Evolutionary conservation across 2,113 vertebrate genomes (phyloP).

Genomic region (Nothoprocta pentlandii): DNA sequence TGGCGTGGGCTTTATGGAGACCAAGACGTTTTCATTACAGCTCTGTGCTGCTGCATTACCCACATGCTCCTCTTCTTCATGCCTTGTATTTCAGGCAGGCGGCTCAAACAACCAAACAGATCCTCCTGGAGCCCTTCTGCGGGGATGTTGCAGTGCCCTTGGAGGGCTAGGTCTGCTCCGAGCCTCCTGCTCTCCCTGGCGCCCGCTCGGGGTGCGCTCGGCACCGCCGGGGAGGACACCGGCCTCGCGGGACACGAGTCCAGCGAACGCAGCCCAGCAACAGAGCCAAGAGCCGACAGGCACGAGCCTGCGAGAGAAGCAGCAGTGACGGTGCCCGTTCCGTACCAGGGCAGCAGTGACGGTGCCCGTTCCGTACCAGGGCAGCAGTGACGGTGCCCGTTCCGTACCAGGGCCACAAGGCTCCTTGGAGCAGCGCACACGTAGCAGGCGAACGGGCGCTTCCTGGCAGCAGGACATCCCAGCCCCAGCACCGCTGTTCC

Average conservation of each 20-base stretch:
- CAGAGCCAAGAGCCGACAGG: fast-evolving
- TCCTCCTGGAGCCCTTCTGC: background rate
- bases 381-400: no score
- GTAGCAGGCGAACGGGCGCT: background rate
- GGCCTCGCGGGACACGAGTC: fast-evolving
- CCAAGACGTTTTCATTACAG: background rate
- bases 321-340: no score
- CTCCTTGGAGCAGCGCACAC: background rate
- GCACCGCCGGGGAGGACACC: background rate
- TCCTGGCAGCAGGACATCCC: background rate
- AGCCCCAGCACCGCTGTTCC: background rate
- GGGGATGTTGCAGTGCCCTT: background rate
- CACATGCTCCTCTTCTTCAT: background rate
- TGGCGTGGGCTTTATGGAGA: background rate
- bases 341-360: no score
- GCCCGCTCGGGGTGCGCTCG: no score
- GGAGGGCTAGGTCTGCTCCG: fast-evolving
- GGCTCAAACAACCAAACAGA: background rate
- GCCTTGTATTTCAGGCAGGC: background rate
- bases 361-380: no score
- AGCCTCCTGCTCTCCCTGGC: background rate
- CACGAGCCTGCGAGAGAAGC: fast-evolving
- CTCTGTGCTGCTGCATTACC: background rate
- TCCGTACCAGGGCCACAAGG: background rate
- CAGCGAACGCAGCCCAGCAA: fast-evolving